phyloP scores from a whole-genome alignment of 1,140 invertebrate species.

The Pseudomyrmex concolor region DNA sequence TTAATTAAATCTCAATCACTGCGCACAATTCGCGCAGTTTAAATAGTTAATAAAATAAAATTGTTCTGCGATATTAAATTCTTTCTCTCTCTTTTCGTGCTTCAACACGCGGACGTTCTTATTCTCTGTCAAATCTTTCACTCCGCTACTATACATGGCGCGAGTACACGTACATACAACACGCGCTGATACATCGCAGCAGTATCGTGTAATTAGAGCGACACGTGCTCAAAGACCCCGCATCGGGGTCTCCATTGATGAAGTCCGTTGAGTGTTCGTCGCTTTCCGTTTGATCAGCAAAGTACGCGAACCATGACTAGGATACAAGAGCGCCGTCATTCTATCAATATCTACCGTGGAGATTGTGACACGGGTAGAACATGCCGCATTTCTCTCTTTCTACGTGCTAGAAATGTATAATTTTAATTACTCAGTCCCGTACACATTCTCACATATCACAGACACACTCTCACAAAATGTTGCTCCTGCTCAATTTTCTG shows the following conservation, averaged over 20 bases:
- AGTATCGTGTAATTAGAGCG: conserved; percentile 75
- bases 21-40: too few relatives aligned
- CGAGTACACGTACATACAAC: conserved; percentile 29
- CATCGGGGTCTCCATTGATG: conserved; percentile 49
- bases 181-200: conserved; percentile 44
- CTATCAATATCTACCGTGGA: conserved; percentile 1
- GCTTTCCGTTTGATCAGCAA: conserved; percentile 60
- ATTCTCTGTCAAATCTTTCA: conserved; percentile 37
- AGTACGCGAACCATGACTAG: conserved; percentile 43
- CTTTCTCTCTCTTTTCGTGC: background rate
- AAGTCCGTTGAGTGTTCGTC: conserved; percentile 55
- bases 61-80: too few relatives aligned
- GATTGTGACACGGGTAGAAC: background rate
- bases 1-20: too few relatives aligned
- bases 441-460: too few relatives aligned
- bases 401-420: conserved; percentile 9
- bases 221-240: conserved; percentile 75
- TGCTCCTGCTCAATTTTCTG: too few relatives aligned
- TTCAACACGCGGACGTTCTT: conserved; percentile 19
- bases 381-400: background rate
- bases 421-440: conserved; percentile 11
- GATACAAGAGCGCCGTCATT: conserved; percentile 33
- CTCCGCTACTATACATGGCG: conserved; percentile 37
- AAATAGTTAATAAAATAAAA: too few relatives aligned
- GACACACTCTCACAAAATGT: too few relatives aligned